These are phyloP conservation scores for Drosophila equinoxialis DNA, from an alignment of 1,140 invertebrate genomes.

Conservation along the genomic window DNA sequence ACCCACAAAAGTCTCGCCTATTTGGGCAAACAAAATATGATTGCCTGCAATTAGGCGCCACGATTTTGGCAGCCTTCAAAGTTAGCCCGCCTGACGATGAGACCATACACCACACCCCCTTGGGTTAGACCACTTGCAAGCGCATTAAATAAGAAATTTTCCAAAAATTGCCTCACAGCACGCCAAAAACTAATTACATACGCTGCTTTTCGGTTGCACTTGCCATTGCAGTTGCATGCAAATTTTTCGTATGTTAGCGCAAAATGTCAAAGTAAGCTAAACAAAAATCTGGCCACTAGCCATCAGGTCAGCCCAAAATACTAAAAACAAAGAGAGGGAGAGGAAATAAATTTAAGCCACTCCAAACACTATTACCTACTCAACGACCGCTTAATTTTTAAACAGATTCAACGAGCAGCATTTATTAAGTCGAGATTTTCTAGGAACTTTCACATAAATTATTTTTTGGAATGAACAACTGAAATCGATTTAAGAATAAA, in stretches of 20 bases:
- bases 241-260: conserved; percentile 21
- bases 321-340: not conserved
- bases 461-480: too few relatives aligned
- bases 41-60: conserved; percentile 76
- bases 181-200: conserved; percentile 75
- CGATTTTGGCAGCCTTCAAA: conserved; percentile 56
- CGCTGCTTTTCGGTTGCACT: conserved; percentile 45
- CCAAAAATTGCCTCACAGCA: conserved; percentile 67
- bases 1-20: not conserved
- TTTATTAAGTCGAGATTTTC: too few relatives aligned
- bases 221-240: conserved; percentile 49
- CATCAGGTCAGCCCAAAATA: not conserved
- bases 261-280: conserved; percentile 18
- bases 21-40: conserved; percentile 80
- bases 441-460: too few relatives aligned
- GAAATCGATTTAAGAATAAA: too few relatives aligned
- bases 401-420: conserved; percentile 4
- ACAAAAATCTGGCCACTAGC: conserved; percentile 16
- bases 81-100: conserved; percentile 11
- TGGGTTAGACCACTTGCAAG: conserved; percentile 28
- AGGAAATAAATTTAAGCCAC: conserved; percentile 6
- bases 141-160: conserved; percentile 79
- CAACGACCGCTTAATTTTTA: not conserved
- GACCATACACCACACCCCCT: not conserved
- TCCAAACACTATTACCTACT: conserved; percentile 31